Conservation (phyloP, 2,797 vertebrate genomes). For the Astyanax mexicanus region DNA sequence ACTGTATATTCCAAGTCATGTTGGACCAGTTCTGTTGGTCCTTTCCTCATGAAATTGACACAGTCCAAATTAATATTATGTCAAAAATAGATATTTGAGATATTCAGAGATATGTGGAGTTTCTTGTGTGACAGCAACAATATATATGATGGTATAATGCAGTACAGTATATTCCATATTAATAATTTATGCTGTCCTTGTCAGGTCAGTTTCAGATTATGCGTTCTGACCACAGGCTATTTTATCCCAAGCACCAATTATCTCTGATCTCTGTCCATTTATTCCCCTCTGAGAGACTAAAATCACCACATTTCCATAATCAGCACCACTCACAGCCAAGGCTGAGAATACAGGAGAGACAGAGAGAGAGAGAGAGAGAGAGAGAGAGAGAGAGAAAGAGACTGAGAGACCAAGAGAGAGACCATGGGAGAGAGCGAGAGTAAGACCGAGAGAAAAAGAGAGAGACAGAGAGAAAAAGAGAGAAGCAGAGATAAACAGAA, state of each 20-base stretch:
- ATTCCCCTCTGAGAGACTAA: slow-evolving; percentile 10
- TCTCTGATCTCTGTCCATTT: background rate
- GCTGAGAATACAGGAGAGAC: no score
- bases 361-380: slow-evolving; percentile 20
- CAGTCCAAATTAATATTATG: no score
- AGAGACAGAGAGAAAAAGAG: no score
- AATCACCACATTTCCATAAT: slow-evolving; percentile 23
- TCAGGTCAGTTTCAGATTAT: background rate
- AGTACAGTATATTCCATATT: background rate
- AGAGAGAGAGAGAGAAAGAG: slow-evolving; percentile 38
- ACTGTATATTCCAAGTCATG: no score
- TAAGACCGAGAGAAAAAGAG: background rate
- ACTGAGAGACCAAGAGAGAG: background rate
- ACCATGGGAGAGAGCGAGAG: no score
- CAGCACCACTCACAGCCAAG: background rate
- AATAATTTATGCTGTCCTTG: background rate
- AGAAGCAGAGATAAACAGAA: no score
- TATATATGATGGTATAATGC: no score
- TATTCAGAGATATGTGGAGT: no score
- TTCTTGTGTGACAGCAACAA: no score
- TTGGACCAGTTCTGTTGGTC: no score
- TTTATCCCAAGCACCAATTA: background rate
- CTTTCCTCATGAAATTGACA: no score
- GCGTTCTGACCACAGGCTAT: background rate
- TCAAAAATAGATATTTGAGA: no score